Evolutionary conservation across 2,113 vertebrate genomes (phyloP).

Genomic region (Larimichthys crocea): DNA sequence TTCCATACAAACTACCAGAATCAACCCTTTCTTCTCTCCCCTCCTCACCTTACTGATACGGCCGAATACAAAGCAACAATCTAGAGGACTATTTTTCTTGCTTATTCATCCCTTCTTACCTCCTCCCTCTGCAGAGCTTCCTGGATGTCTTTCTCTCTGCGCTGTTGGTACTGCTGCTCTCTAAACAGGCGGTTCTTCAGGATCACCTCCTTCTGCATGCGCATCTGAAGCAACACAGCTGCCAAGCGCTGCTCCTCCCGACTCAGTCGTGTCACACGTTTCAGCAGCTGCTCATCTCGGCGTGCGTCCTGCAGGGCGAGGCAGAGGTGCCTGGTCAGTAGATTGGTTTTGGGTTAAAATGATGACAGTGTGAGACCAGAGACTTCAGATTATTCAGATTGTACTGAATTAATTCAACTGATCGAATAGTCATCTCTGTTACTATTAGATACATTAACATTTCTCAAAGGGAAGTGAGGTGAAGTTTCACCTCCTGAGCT

Average conservation of each 20-base stretch:
- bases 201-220: conserved; percentile 91
- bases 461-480: background rate
- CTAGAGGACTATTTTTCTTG: conserved; percentile 32
- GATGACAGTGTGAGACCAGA: background rate
- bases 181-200: conserved; percentile 90
- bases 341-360: conserved; percentile 8
- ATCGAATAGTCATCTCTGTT: background rate
- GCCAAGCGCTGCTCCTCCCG: conserved; percentile 91
- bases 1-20: conserved; percentile 12
- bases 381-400: background rate
- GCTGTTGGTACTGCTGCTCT: conserved; percentile 91
- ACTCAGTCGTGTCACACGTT: conserved; percentile 90
- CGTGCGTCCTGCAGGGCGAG: conserved; percentile 82
- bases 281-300: conserved; percentile 89
- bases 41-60: conserved; percentile 19
- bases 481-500: conserved; percentile 86
- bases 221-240: conserved; percentile 90
- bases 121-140: conserved; percentile 91
- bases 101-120: conserved; percentile 82
- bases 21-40: background rate
- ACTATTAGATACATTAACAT: background rate
- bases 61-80: conserved; percentile 9
- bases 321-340: conserved; percentile 6
- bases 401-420: background rate
- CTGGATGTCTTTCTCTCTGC: conserved; percentile 88